Evolutionary conservation across 2,113 vertebrate species (phyloP), one percentile per base, ranked within the genome.

Genomic region (Aplodontia rufa): DNA sequence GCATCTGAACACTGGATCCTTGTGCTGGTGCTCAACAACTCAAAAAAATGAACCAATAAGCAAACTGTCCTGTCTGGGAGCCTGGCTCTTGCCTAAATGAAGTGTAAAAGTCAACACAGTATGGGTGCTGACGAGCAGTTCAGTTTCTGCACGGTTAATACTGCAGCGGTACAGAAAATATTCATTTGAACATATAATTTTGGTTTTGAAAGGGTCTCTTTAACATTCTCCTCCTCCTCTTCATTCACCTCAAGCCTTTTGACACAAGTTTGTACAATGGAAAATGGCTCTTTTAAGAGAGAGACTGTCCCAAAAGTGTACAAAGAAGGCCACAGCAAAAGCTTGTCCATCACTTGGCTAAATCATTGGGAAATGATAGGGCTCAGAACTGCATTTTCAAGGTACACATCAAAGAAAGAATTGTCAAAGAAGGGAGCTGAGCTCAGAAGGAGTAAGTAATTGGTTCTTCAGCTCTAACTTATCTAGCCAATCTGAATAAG

Each of bases 121-220:
- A 97, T 74, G 71, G 96, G 96, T 42, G 62, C 91, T 92, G 97
- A 96, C 74, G 92, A 84, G 91, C 92, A 93, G 87, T 72, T 96
- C 93, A 83, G 28, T 86, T 88, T 96, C 91, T 91, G 85, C 93
- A 87, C 0, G 3, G 66, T 94, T 96, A 84, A 81, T 74, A 80
- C 42, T 68, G 79, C 91, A 68, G 89, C 24, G 55, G 66, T 62
- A 97, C 80, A 95, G 93, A 95, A 96, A 93, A 87, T 76, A 88
- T 81, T 97, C 95, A 94, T 94, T 45, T 94, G 75, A 97, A 97
- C 95, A 87, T 97, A 66, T 93, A 96, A 96, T 98, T 97, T 97
- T 94, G 97, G 93, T 82, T 96, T 96, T 92, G 84, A 97, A 97
- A 98, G 80, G 71, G 76, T 95, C 94, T 96, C 95, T 96, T 96